These are phyloP conservation scores for Pachydiplax longipennis DNA, from an alignment of 2,888 invertebrate species.

Conservation along the genomic window DNA sequence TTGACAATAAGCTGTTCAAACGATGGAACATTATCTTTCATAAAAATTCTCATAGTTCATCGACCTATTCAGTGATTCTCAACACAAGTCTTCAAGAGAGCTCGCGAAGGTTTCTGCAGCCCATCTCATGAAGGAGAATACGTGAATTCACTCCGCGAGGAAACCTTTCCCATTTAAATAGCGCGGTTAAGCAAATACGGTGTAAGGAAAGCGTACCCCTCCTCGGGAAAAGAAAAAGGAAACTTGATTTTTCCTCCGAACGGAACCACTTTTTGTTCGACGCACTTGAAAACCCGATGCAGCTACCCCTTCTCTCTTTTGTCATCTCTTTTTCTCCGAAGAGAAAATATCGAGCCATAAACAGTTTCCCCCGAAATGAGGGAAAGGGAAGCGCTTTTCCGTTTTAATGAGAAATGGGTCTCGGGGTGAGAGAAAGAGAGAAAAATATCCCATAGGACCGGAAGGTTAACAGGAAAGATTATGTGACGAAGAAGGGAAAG, in stretches of 20 bases:
- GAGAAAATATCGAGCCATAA: neutral
- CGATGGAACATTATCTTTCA: too few relatives aligned
- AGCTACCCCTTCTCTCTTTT: neutral
- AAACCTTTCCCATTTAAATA: too few relatives aligned
- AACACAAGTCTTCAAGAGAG: too few relatives aligned
- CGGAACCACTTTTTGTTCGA: neutral
- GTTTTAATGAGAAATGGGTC: neutral
- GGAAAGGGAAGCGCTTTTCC: neutral
- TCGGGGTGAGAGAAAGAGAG: neutral
- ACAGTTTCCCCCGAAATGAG: neutral
- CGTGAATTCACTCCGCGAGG: too few relatives aligned
- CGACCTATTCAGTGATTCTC: too few relatives aligned
- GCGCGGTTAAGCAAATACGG: too few relatives aligned
- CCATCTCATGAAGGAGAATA: too few relatives aligned
- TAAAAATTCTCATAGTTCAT: too few relatives aligned
- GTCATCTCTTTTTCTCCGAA: neutral
- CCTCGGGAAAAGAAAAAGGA: neutral
- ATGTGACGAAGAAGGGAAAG: neutral
- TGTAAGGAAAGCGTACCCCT: neutral
- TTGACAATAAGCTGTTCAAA: too few relatives aligned
- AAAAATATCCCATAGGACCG: neutral
- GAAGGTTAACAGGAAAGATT: neutral
- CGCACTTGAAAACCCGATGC: neutral
- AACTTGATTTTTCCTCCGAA: neutral
- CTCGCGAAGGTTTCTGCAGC: too few relatives aligned